Evolutionary conservation across 2,113 vertebrate genomes (phyloP).

Genomic region (Rallus limicola): DNA sequence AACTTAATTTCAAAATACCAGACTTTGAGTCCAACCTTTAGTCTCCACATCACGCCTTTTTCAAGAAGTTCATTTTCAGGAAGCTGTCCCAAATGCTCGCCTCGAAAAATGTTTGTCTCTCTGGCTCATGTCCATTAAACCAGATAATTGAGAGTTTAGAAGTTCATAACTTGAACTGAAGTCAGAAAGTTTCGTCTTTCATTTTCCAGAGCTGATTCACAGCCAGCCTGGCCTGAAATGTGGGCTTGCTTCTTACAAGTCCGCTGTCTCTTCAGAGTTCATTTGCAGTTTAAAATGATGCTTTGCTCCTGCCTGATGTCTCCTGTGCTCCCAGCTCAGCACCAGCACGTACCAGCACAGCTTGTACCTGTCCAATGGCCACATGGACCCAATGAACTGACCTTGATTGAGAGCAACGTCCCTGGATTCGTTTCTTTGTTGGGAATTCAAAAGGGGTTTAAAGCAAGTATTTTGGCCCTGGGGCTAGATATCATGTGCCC

Average conservation of each 20-base stretch:
- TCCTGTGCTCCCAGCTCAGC: neutral
- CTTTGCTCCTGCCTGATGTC: neutral
- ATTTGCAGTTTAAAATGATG: constrained; percentile 1
- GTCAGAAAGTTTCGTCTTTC: constrained; percentile 26
- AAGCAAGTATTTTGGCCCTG: neutral
- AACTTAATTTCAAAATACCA: neutral
- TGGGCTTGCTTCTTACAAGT: neutral
- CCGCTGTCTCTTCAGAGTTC: constrained; percentile 1
- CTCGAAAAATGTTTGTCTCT: constrained; percentile 19
- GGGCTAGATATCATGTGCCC: neutral
- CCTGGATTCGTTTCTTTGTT: neutral
- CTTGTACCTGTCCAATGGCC: neutral
- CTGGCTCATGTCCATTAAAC: neutral
- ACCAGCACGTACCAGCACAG: rapidly evolving
- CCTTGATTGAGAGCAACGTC: neutral
- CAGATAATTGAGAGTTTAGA: constrained; percentile 42
- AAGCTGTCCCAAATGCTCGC: neutral
- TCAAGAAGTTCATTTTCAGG: constrained; percentile 46
- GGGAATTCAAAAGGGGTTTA: neutral
- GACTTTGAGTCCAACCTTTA: neutral
- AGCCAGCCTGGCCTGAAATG: neutral
- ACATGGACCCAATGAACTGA: neutral
- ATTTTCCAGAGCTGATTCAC: constrained; percentile 26
- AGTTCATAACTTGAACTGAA: constrained; percentile 37
- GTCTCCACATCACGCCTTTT: neutral